These are phyloP conservation scores for Andrena flavipes DNA, from an alignment of 2,888 invertebrate species.

Conservation along the genomic window DNA sequence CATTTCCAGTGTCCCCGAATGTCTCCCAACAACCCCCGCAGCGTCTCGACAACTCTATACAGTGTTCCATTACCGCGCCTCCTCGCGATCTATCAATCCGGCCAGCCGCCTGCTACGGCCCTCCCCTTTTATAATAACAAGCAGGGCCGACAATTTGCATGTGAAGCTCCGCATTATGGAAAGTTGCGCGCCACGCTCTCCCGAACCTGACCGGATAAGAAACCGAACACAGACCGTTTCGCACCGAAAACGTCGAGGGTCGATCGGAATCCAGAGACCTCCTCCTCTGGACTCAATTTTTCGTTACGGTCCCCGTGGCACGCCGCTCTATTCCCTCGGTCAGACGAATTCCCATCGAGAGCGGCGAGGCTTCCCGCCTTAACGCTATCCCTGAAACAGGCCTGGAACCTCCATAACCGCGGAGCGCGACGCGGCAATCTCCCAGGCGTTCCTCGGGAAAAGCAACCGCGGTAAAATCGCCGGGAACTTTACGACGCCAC, in stretches of 20 bases:
- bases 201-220: conserved; percentile 26
- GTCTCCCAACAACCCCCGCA: conserved; percentile 7
- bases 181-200: background rate
- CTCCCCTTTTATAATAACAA: conserved; percentile 41
- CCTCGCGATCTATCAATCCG: conserved; percentile 54
- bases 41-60: conserved; percentile 50
- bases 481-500: conserved; percentile 68
- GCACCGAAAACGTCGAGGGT: conserved; percentile 30
- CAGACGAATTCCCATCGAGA: conserved; percentile 24
- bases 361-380: conserved; percentile 13
- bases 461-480: conserved; percentile 57
- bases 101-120: background rate
- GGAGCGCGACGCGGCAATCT: conserved; percentile 63
- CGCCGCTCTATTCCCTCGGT: conserved; percentile 22
- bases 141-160: conserved; percentile 45
- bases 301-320: conserved; percentile 44
- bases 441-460: conserved; percentile 57
- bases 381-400: background rate
- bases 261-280: conserved; percentile 30
- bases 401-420: conserved; percentile 6
- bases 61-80: conserved; percentile 54
- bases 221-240: conserved; percentile 25
- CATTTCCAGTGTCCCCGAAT: conserved; percentile 6
- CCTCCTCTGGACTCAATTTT: conserved; percentile 50
- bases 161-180: conserved; percentile 45